Evolutionary conservation across 2,888 invertebrate species (phyloP).

Genomic region (Pachydiplax longipennis): DNA sequence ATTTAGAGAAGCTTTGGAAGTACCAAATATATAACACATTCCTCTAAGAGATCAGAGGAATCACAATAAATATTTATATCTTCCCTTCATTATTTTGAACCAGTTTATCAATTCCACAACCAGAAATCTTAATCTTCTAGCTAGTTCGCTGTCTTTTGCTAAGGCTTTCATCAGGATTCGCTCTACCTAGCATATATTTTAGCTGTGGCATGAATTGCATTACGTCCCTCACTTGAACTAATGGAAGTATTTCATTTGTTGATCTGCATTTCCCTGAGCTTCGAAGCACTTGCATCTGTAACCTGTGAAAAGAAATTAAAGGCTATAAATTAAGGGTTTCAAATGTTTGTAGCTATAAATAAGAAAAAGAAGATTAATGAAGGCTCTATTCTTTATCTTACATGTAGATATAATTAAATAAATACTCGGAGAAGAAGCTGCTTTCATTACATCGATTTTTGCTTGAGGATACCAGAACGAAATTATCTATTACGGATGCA

Average conservation of each 20-base stretch:
- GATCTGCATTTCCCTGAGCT: slow-evolving; percentile 77
- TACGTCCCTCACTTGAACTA: slow-evolving; percentile 84
- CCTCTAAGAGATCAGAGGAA: slow-evolving; percentile 1
- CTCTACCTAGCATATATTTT: slow-evolving; percentile 79
- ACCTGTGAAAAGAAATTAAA: slow-evolving; percentile 60
- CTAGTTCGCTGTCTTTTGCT: slow-evolving; percentile 67
- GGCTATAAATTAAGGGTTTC: neutral
- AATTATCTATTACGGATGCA: no score
- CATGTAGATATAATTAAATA: no score
- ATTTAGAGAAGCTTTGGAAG: slow-evolving; percentile 9
- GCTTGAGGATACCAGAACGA: no score
- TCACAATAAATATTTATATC: slow-evolving; percentile 20
- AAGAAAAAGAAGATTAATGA: neutral
- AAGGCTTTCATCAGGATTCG: slow-evolving; percentile 58
- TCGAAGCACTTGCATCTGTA: slow-evolving; percentile 78
- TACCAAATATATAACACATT: slow-evolving; percentile 37
- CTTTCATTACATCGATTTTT: no score
- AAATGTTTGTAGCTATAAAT: neutral
- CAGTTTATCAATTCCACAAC: slow-evolving; percentile 32
- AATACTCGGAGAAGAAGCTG: no score
- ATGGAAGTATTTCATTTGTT: slow-evolving; percentile 74
- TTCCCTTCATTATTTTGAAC: slow-evolving; percentile 13
- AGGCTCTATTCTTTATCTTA: neutral
- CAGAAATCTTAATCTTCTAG: slow-evolving; percentile 61
- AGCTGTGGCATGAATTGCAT: slow-evolving; percentile 87